These are phyloP conservation scores for Petaurus breviceps DNA, from an alignment of 2,113 vertebrate genomes.

Conservation along the genomic window DNA sequence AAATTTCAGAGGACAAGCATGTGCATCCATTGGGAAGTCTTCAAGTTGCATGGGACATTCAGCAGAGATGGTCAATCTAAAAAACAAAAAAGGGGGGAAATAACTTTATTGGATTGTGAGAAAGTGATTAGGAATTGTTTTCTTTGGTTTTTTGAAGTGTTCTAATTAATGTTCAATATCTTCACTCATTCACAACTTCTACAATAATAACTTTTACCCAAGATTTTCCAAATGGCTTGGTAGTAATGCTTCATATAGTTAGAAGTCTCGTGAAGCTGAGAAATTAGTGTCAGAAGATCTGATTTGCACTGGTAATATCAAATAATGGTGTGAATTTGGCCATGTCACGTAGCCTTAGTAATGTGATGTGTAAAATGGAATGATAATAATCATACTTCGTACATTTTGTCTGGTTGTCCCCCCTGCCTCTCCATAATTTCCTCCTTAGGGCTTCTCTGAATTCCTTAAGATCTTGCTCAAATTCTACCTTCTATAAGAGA, in stretches of 20 bases:
- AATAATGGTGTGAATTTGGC: neutral
- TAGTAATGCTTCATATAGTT: neutral
- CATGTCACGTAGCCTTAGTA: neutral
- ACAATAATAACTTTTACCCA: neutral
- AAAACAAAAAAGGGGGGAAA: conserved; percentile 52
- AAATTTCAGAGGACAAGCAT: conserved; percentile 97
- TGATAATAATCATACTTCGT: neutral
- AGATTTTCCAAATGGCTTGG: neutral
- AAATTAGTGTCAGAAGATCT: neutral
- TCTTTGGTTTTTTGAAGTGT: neutral
- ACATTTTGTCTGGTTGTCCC: neutral
- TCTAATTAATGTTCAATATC: neutral
- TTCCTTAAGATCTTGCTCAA: neutral
- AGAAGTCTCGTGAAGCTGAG: neutral
- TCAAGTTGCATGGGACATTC: conserved; percentile 99
- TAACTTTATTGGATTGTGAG: neutral
- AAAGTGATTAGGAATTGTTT: neutral
- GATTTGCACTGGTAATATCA: neutral
- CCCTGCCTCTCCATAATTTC: neutral
- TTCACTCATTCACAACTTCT: neutral
- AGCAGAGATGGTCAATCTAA: conserved; percentile 96
- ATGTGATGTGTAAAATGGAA: neutral
- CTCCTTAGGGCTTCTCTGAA: neutral
- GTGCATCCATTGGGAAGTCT: conserved; percentile 98
- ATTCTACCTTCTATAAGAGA: neutral